Evolutionary conservation across 2,888 invertebrate genomes (phyloP), one percentile per base, ranked within the genome.

Genomic region (Phymatocera aterrima): DNA sequence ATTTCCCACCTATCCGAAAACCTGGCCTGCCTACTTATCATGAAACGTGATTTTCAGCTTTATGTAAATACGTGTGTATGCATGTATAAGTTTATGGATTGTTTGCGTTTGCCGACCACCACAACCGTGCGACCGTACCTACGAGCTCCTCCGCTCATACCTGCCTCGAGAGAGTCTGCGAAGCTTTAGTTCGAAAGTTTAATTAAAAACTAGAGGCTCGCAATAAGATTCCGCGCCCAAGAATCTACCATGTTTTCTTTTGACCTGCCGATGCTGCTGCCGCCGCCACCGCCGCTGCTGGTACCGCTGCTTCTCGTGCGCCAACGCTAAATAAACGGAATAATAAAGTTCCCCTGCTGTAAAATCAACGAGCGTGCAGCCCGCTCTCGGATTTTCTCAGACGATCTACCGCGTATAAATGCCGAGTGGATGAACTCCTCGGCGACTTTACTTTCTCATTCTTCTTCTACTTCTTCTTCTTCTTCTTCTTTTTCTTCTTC

Each of bases 121-220:
- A n/a, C n/a, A n/a, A n/a, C n/a, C n/a, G n/a, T n/a, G n/a, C n/a
- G n/a, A n/a, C n/a, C n/a, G n/a, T n/a, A n/a, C n/a, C n/a, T n/a
- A n/a, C n/a, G n/a, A n/a, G n/a, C n/a, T n/a, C n/a, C n/a, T n/a
- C n/a, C n/a, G n/a, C n/a, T n/a, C n/a, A n/a, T 43, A 10, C 12
- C 12, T 43, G 12, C 6, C 43, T 43, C 43, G 18, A 46, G 21
- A 40, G n/a, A 64, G 3, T n/a, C 2, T 21, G 64, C 34, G n/a
- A 79, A 70, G 80, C 81, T 84, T 85, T 84, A 86, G 86, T 86
- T 86, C 85, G 83, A 83, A 88, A 88, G 85, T 87, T 88, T 87
- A 88, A 88, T 88, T 87, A 88, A 88, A 88, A 87, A 88, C 85
- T n/a, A n/a, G 84, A 84, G 82, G 84, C 81, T 82, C 82, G 83